Base-by-base conservation (phyloP, 2,888 invertebrate genomes). In the Eupithecia subfuscata region DNA sequence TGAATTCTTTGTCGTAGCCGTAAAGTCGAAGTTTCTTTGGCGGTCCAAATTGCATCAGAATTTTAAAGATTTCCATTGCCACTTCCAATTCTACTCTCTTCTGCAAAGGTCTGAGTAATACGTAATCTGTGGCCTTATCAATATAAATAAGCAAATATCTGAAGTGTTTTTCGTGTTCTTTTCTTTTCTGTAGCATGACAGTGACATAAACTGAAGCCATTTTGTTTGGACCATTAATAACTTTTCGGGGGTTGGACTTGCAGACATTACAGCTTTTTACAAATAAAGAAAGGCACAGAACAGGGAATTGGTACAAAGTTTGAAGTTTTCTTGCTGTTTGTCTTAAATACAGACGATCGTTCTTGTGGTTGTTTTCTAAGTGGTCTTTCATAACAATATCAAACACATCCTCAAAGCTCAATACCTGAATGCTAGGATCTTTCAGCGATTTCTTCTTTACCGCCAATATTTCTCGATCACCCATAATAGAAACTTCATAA, bases 241-340 rank as follows among this genome's bases (percentile, higher is more conserved):
- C 45, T 14, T 43, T 45, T 12, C 16, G 18, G 5, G 14, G 14
- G 25, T 16, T 67, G 18, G 45, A n/a, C 25, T 56, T 73, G 48
- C 79, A 79, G n/a, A 79, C 60, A 63, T 79, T 77, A 43, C 79
- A 79, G 43, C 71, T 77, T 16, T 70, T 70, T 9, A 74, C 40
- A 18, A 77, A 5, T 22, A 77, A 43, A 34, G 65, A 63, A 37
- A 77, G 63, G 37, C 77, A 77, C 2, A 77, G n/a, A 48, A 48
- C 22, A 3, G 77, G 77, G 25, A 70, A 77, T 63, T 70, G 70
- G 30, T 74, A 77, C 2, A 34, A 5, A 34, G 18, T 34, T 37
- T 43, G 3, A 74, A 69, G 2, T 70, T 18, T 14, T 69, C 70
- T 70, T 70, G 64, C 74, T 14, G 22, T 3, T 18, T 67, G 4